phyloP scores from a whole-genome alignment of 2,113 vertebrate genomes.

The Urocynchramus pylzowi region DNA sequence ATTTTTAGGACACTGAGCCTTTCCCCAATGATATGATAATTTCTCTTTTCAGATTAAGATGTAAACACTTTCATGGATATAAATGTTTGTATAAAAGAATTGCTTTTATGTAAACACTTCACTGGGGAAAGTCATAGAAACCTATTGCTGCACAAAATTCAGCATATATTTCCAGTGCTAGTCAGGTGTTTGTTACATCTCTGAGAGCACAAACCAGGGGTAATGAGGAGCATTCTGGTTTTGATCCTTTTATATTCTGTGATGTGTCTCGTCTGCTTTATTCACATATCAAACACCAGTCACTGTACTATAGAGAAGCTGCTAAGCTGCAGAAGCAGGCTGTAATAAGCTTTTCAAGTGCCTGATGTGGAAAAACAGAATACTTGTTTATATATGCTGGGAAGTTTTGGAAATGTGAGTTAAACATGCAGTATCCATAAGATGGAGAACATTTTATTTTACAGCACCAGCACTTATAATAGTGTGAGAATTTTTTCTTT shows the following conservation, averaged over 20 bases:
- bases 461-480: not conserved
- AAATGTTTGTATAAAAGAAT: not conserved
- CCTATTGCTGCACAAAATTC: not conserved
- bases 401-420: constrained; percentile 23
- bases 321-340: not conserved
- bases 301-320: constrained; percentile 1
- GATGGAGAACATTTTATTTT: not conserved
- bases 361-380: not conserved
- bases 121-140: not conserved
- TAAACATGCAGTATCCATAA: constrained; percentile 51
- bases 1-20: not conserved
- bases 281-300: constrained; percentile 12
- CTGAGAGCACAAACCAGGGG: not conserved
- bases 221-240: not conserved
- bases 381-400: not conserved
- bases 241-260: constrained; percentile 17
- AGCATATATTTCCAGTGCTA: not conserved
- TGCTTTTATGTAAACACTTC: not conserved
- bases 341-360: constrained; percentile 45
- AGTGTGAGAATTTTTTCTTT: constrained; percentile 19
- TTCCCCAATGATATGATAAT: not conserved
- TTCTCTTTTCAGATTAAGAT: not conserved
- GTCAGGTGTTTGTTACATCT: not conserved
- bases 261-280: constrained; percentile 25
- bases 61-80: not conserved